Base-by-base conservation (phyloP, 2,113 vertebrate species). In the Fukomys damarensis region DNA sequence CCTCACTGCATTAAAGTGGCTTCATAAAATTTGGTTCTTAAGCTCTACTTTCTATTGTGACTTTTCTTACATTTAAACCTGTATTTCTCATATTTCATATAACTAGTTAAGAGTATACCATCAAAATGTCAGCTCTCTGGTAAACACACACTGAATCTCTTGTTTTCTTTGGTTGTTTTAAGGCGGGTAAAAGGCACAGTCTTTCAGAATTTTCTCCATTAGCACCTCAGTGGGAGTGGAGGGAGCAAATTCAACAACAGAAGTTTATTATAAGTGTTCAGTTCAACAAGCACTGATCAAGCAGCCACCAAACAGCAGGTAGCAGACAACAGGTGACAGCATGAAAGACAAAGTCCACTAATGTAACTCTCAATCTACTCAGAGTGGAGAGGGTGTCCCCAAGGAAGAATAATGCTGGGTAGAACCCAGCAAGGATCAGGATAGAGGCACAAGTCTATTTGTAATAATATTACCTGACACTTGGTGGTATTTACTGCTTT, bases 401-500 rank as follows among this genome's bases (percentile, higher is more conserved):
- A 38, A 35, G 38, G 41, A 81, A 74, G 28, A 94, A 77, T 35
- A 89, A 91, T 86, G 46, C 76, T 74, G 76, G 89, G 65, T 58
- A 49, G 81, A 92, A 88, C 13, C 8, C 86, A 52, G 32, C 72
- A 77, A 66, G 13, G 38, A 20, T 77, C 66, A 74, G 49, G n/a
- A n/a, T 26, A 80, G 46, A 89, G 22, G 14, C 68, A 86, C 68
- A 58, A 80, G 54, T 63, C 52, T 91, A 26, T 76, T 95, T 87
- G n/a, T 52, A 89, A 76, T 89, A 91, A 56, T 65, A 89, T 43
- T 66, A 70, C 56, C 81, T 96, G 91, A n/a, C 24, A 85, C 66
- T 85, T 88, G 83, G 63, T 95, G 65, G 65, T 61, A 96, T 87
- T 97, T 92, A 66, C 38, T 83, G 26, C 88, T 96, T 89, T 81